Conservation (phyloP, 2,113 vertebrate genomes). For the Sphaerodactylus townsendi region DNA sequence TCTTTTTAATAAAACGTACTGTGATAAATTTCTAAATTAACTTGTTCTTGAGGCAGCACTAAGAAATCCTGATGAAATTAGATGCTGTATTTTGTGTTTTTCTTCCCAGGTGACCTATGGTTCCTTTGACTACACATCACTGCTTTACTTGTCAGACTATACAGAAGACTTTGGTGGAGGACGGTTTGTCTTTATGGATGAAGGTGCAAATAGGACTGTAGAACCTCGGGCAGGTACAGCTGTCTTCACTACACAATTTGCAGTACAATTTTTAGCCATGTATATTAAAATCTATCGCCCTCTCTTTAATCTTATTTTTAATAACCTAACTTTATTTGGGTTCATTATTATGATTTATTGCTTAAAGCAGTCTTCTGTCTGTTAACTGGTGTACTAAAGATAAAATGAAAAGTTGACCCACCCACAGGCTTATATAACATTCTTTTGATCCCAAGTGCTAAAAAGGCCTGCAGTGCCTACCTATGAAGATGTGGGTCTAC, state of each 20-base stretch:
- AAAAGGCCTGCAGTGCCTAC: too few species aligned
- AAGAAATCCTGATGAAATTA: not conserved
- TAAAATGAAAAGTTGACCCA: too few species aligned
- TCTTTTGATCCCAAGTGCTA: too few species aligned
- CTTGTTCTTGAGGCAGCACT: not conserved
- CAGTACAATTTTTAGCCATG: not conserved
- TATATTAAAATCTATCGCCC: not conserved
- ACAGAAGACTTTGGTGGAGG: conserved; percentile 88
- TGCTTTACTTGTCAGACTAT: conserved; percentile 95
- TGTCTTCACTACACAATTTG: not conserved
- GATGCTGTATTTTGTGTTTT: not conserved
- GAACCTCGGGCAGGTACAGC: conserved; percentile 88
- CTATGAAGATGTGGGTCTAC: too few species aligned
- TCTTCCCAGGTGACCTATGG: conserved; percentile 89
- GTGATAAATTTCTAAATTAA: not conserved
- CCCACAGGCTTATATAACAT: too few species aligned
- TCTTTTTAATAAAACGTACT: not conserved
- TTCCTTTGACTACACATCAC: conserved; percentile 95
- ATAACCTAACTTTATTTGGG: too few species aligned
- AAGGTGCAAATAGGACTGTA: conserved; percentile 84
- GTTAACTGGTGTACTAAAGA: too few species aligned
- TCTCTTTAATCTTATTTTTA: not conserved
- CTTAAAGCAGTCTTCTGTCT: too few species aligned
- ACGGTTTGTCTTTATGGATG: conserved; percentile 91
- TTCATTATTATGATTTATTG: not conserved